Evolutionary conservation across 2,888 invertebrate genomes (phyloP).

Genomic region (Oegoconia quadripuncta): DNA sequence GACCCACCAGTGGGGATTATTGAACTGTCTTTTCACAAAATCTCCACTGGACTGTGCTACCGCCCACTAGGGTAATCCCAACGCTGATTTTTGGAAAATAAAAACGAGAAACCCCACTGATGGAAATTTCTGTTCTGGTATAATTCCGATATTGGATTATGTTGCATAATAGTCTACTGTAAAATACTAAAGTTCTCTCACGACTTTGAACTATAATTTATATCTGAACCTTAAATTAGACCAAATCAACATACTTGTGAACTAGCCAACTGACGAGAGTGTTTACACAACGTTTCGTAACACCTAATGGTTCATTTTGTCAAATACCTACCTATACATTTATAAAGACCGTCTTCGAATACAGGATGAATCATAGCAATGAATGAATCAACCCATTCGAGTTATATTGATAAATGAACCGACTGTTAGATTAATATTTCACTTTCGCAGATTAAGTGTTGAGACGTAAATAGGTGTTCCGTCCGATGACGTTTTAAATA

Average conservation of each 20-base stretch:
- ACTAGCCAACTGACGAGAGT: conserved; percentile 42
- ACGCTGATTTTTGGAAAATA: too few relatives aligned
- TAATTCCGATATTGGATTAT: too few relatives aligned
- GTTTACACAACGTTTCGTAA: conserved; percentile 58
- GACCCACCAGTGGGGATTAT: too few relatives aligned
- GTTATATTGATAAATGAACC: conserved; percentile 61
- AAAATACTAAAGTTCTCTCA: not conserved
- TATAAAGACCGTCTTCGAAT: conserved; percentile 23
- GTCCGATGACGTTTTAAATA: conserved; percentile 8
- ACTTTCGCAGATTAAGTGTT: conserved; percentile 56
- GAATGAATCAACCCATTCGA: conserved; percentile 59
- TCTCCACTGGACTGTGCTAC: too few relatives aligned
- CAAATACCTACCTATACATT: conserved; percentile 43
- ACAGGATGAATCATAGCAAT: conserved; percentile 53
- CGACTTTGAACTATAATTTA: not conserved
- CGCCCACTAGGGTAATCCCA: too few relatives aligned
- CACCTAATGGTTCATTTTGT: conserved; percentile 62
- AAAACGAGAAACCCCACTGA: too few relatives aligned
- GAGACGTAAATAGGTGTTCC: conserved; percentile 41
- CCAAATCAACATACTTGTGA: conserved; percentile 26
- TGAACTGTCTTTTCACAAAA: too few relatives aligned
- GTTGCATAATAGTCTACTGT: not conserved
- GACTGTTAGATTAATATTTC: conserved; percentile 58
- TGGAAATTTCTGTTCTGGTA: too few relatives aligned
- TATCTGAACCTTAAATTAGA: conserved; percentile 4